A percentile compares a stretch with the other conserved stretches of the same genome.
These are phyloP conservation scores for zebrafish (Danio rerio) DNA, from an alignment of 2,113 vertebrate genomes.

Conservation along the genomic window GRCz12tu NC_133177.1:33921501-33922000, in stretches of 20 bases:
- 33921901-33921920: too few species aligned
- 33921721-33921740: not conserved
- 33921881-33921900: not conserved
- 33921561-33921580: conserved; percentile 1
- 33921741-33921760: not conserved
- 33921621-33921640: not conserved
- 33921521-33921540: not conserved
- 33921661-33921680: not conserved
- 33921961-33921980: not conserved
- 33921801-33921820: not conserved
- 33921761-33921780: not conserved
- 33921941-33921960: not conserved
- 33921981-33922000: not conserved
- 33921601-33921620: too few species aligned
- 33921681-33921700: conserved; percentile 4
- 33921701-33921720: not conserved
- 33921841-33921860: not conserved
- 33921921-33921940: conserved; percentile 24
- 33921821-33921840: not conserved
- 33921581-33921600: not conserved
- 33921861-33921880: not conserved
- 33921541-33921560: not conserved
- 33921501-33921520: not conserved
- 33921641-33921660: conserved; percentile 16
- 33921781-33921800: not conserved